These are phyloP conservation scores for Drosophila erecta DNA, from an alignment of 1,140 invertebrate species.

Conservation along the genomic window DNA sequence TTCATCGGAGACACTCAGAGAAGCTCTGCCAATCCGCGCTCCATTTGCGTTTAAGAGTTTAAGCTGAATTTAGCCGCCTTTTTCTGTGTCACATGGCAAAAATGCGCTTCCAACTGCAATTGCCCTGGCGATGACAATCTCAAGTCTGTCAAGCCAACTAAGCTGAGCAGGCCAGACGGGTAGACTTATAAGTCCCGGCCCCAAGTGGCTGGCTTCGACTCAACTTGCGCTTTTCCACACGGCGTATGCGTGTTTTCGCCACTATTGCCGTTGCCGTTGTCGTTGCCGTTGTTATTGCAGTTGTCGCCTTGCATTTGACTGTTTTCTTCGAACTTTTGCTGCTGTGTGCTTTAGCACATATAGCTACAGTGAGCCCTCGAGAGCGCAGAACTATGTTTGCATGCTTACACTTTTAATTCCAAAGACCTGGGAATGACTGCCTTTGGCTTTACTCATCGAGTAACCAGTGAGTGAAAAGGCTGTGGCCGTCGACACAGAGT, in stretches of 20 bases:
- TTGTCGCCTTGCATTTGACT: slow-evolving; percentile 62
- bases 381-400: background rate
- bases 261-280: slow-evolving; percentile 17
- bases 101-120: slow-evolving; percentile 2
- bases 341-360: slow-evolving; percentile 18
- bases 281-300: slow-evolving; percentile 28
- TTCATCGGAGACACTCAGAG: background rate
- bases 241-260: slow-evolving; percentile 39
- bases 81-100: slow-evolving; percentile 28
- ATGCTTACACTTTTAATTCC: background rate
- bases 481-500: background rate
- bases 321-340: slow-evolving; percentile 53
- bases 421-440: background rate
- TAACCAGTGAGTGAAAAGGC: too few relatives aligned
- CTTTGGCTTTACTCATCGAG: too few relatives aligned
- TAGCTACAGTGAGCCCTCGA: slow-evolving; percentile 11
- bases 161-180: slow-evolving; percentile 15
- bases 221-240: slow-evolving; percentile 71
- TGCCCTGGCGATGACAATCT: slow-evolving; percentile 34
- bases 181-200: slow-evolving; percentile 45
- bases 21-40: background rate
- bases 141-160: slow-evolving; percentile 33
- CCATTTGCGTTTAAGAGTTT: background rate
- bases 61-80: slow-evolving; percentile 12
- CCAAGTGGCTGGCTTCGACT: slow-evolving; percentile 39